A percentile compares a stretch with the other conserved stretches of the same genome.
Conservation (phyloP, 2,797 vertebrate species). For the Tapirus indicus region DNA sequence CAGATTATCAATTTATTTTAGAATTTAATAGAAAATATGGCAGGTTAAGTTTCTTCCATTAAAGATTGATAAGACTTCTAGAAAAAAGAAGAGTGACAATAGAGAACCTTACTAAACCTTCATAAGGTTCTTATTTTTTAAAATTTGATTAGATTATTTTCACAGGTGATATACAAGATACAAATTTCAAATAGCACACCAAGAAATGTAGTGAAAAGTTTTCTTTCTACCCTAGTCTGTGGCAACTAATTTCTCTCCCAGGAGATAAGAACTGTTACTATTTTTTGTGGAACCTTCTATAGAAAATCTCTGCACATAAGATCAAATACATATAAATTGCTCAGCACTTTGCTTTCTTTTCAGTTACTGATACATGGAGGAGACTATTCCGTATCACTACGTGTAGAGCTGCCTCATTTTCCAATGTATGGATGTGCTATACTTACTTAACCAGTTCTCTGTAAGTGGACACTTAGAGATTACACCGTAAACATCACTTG, state of each 20-base stretch:
- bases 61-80: neutral
- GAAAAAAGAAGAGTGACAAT: neutral
- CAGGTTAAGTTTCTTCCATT: neutral
- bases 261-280: neutral
- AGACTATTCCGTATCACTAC: neutral
- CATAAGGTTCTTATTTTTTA: neutral
- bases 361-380: neutral
- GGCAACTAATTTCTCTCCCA: neutral
- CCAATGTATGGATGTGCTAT: neutral
- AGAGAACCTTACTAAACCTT: neutral
- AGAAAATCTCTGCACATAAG: neutral
- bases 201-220: neutral
- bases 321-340: neutral
- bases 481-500: neutral
- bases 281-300: neutral
- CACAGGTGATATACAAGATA: neutral
- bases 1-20: conserved; percentile 6
- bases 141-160: conserved; percentile 18
- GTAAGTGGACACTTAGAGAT: neutral
- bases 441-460: neutral
- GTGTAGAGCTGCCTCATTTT: neutral
- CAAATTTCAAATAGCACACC: neutral
- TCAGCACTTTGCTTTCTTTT: neutral
- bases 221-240: neutral
- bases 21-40: neutral